Evolutionary conservation across 2,797 vertebrate genomes (phyloP).

Genomic region (Sebastes reedi): DNA sequence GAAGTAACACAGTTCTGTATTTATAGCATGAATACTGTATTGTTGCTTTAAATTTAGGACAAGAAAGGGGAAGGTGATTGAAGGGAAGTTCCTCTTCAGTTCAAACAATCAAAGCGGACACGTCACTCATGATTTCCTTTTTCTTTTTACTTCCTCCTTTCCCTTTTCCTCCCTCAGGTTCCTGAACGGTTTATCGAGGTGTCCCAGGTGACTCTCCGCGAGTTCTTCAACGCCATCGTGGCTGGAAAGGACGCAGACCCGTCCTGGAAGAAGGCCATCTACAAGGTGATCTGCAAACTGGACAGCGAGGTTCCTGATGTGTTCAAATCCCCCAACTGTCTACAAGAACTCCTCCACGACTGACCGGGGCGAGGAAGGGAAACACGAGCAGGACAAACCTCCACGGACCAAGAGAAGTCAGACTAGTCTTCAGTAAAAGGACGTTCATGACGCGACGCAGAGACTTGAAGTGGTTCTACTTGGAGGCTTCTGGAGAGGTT

Average conservation of each 20-base stretch:
- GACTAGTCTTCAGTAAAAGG: slow-evolving; percentile 3
- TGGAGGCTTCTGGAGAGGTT: slow-evolving; percentile 7
- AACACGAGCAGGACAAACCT: slow-evolving; percentile 7
- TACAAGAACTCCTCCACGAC: slow-evolving; percentile 98
- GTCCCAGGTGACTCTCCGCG: slow-evolving; percentile 97
- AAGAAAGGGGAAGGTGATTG: background rate
- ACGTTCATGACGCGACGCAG: background rate
- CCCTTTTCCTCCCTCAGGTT: slow-evolving; percentile 86
- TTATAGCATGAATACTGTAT: background rate
- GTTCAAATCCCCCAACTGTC: slow-evolving; percentile 99
- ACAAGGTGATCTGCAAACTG: slow-evolving; percentile 99
- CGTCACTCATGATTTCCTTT: background rate
- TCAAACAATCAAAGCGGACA: background rate
- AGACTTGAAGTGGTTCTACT: slow-evolving; percentile 31
- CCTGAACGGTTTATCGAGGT: slow-evolving; percentile 99
- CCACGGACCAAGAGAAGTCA: slow-evolving; percentile 20
- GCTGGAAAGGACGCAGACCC: slow-evolving; percentile 99
- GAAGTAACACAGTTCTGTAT: slow-evolving; percentile 1
- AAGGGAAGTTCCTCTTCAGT: slow-evolving; percentile 5
- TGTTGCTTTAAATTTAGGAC: background rate
- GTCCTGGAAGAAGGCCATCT: slow-evolving; percentile 99
- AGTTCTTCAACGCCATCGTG: slow-evolving; percentile 99
- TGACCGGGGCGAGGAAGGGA: slow-evolving; percentile 70
- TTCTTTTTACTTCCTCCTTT: background rate
- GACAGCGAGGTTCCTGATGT: slow-evolving; percentile 98